A percentile compares a stretch with the other conserved stretches of the same genome.
Conservation (phyloP, 2,113 vertebrate species). For the Tautogolabrus adspersus region DNA sequence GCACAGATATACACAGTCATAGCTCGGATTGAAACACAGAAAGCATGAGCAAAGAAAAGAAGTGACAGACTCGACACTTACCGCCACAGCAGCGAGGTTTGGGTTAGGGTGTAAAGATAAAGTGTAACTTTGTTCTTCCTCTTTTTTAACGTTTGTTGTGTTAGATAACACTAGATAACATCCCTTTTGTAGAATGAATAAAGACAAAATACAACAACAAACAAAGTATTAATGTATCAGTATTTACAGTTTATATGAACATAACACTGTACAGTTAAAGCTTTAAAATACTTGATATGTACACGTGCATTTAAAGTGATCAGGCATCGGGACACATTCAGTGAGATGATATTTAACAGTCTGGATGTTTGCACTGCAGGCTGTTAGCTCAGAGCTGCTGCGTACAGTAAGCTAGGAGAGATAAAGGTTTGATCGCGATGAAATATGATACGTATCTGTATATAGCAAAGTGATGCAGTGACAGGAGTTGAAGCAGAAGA, state of each 20-base stretch:
- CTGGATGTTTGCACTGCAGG: conserved; percentile 29
- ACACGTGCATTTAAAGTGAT: conserved; percentile 69
- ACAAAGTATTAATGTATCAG: conserved; percentile 45
- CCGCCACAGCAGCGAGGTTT: conserved; percentile 24
- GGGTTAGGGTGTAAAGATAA: background rate
- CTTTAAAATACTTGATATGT: conserved; percentile 60
- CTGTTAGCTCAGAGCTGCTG: conserved; percentile 14
- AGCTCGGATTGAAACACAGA: background rate
- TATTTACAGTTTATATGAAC: conserved; percentile 71
- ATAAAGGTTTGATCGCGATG: background rate
- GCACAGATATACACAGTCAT: background rate
- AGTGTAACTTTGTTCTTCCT: no score
- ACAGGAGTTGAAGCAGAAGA: conserved; percentile 16
- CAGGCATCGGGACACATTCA: conserved; percentile 50
- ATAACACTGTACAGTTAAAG: conserved; percentile 67
- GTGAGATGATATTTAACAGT: conserved; percentile 56
- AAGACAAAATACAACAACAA: conserved; percentile 36
- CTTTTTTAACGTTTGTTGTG: no score
- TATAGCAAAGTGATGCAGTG: background rate
- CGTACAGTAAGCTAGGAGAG: conserved; percentile 6
- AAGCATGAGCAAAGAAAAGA: background rate
- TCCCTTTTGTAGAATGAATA: background rate
- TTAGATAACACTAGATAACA: no score
- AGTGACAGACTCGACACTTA: conserved; percentile 20
- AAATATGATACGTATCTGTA: background rate